Evolutionary conservation across 2,113 vertebrate genomes (phyloP), one percentile per base, ranked within the genome.

Genomic region (Megaceryle torquata): DNA sequence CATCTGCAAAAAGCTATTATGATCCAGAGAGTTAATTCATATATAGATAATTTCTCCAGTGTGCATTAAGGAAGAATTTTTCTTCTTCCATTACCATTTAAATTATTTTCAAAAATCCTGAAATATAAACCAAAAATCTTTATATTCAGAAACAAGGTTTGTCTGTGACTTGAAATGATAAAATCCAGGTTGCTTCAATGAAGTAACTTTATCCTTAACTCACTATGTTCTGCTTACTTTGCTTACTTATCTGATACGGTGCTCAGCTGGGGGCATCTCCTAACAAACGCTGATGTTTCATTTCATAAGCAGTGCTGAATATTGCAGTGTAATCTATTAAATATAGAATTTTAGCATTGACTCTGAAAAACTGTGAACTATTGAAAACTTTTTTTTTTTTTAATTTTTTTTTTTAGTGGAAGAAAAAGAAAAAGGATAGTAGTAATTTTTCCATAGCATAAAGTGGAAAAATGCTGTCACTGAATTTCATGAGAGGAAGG

Each of bases 1-100:
- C 88, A 91, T 96, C 75, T 96, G 94, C 69, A 94, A 84, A 95
- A 97, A 94, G 76, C 91, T 84, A 81, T 90, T 96, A 94, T 72
- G 86, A 96, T 91, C 56, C 43, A 76, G 75, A 76, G 31, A 95
- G 86, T 88, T 93, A 92, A 96, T 86, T 91, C 82, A 48, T 71
- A 92, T 93, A 88, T 74, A 82, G 82, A 85, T 90, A 85, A 96
- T 96, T 93, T 95, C 60, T 95, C 31, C 56, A 72, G 50, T 13
- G 3, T 79, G 54, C 50, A 83, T 95, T 88, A 93, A 75, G 64
- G 77, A 91, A 67, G 71, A 83, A 13, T 82, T 94, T 88, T 91
- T 82, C 53, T 81, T 86, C 89, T 83, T 83, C 64, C 17, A 74
- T 89, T 65, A 64, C 48, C 3, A 64, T 67, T 88, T 80, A 53